Evolutionary conservation across 1,140 invertebrate species (phyloP).

Genomic region (Drosophila persimilis): DNA sequence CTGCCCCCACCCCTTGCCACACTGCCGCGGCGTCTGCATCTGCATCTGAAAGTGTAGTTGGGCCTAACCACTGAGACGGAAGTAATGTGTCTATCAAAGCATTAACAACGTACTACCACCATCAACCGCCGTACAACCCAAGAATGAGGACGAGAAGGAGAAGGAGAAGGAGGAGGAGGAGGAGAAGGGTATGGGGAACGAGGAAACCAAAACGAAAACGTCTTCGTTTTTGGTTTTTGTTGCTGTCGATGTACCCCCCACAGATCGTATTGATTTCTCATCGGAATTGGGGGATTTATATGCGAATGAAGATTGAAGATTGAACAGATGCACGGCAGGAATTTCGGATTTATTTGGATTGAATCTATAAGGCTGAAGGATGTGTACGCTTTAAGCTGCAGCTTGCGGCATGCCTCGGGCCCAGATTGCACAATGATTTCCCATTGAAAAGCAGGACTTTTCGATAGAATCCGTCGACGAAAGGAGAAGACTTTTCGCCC

Average conservation of each 20-base stretch:
- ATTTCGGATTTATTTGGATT: neutral
- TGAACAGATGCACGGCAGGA: too few relatives aligned
- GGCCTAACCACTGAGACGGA: constrained; percentile 79
- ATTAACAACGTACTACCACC: constrained; percentile 71
- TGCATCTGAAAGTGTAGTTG: constrained; percentile 34
- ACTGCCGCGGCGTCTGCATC: neutral
- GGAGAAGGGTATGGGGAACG: neutral
- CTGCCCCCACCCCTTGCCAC: neutral
- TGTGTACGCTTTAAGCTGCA: too few relatives aligned
- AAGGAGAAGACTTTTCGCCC: too few relatives aligned
- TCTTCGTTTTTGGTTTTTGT: constrained; percentile 22
- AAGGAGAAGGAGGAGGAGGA: too few relatives aligned
- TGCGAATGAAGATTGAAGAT: neutral
- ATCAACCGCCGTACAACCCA: constrained; percentile 10
- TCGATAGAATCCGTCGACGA: too few relatives aligned
- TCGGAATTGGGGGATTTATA: constrained; percentile 16
- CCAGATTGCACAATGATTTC: too few relatives aligned
- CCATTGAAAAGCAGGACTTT: too few relatives aligned
- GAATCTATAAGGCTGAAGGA: too few relatives aligned
- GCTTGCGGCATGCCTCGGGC: too few relatives aligned
- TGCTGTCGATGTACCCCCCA: neutral
- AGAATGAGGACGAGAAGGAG: constrained; percentile 14
- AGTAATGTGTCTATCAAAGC: constrained; percentile 81
- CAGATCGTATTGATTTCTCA: constrained; percentile 40
- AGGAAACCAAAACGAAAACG: constrained; percentile 29